Conservation (phyloP, 64 coral and sea anemone genomes). For the Pocillopora verrucosa region DNA sequence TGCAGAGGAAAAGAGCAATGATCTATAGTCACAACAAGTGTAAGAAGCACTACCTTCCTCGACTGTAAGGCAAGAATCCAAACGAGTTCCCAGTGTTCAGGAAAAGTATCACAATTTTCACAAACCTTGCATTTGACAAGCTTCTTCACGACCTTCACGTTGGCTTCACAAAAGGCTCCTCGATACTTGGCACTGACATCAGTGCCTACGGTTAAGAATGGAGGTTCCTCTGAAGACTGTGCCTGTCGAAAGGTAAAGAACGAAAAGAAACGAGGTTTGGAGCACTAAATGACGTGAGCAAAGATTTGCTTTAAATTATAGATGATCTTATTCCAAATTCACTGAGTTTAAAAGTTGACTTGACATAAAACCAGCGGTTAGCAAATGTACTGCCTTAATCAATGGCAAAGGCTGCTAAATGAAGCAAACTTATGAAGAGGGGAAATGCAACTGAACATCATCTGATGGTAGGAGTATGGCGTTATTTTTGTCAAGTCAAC, state of each 20-base stretch:
- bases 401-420: conserved; percentile 21
- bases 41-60: conserved; percentile 9
- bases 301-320: conserved; percentile 94
- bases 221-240: conserved; percentile 92
- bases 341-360: conserved; percentile 55
- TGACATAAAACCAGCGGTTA: conserved; percentile 70
- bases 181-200: conserved; percentile 99
- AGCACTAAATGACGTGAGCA: conserved; percentile 92
- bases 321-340: conserved; percentile 68
- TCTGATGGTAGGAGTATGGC: background rate
- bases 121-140: conserved; percentile 97
- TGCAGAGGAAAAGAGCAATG: conserved; percentile 28
- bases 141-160: conserved; percentile 97
- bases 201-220: conserved; percentile 93
- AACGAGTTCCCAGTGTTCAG: background rate
- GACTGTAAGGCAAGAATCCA: conserved; percentile 14
- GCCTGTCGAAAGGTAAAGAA: conserved; percentile 69
- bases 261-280: conserved; percentile 59
- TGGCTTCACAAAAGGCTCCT: conserved; percentile 99
- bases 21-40: background rate
- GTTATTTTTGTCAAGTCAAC: background rate
- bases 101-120: conserved; percentile 27
- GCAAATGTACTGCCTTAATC: conserved; percentile 29
- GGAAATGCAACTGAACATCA: background rate
- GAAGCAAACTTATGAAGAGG: background rate